Base-by-base conservation (phyloP, 2,797 vertebrate species). In the Neomorphus geoffroyi region DNA sequence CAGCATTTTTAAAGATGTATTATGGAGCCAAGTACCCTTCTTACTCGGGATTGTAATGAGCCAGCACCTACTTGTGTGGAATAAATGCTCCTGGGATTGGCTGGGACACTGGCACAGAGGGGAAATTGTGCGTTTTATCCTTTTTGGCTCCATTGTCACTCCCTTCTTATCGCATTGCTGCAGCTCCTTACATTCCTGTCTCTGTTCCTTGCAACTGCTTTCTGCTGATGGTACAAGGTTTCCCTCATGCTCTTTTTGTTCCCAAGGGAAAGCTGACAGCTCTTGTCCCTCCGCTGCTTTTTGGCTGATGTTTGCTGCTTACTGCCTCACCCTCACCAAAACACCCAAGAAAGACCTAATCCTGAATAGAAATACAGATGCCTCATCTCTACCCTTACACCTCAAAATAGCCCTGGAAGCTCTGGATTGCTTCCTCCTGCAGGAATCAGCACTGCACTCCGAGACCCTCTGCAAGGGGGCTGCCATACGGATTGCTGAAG, bases 401-500 rank as follows among this genome's bases (percentile, higher is more conserved):
- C 46, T 60, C 53, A 17, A 7, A 74, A 45, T 8, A 26, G 23
- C 24, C 5, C 32, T 72, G 80, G 73, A 37, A 83, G 50, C 48
- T 80, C 72, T 4, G 43, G 18, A 11, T 57, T n/a, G 12, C 23
- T 75, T 28, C 33, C 32, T 8, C 1, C 7, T 5, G 1, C 0
- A 2, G 32, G 13, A 79, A 53, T 6, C n/a, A 58, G 66, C 67
- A n/a, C 74, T 11, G 66, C 67, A n/a, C 74, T 11, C 9, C 3
- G 67, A 46, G 58, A 26, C 60, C 46, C 70, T 72, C 28, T 27
- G 75, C 6, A 0, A 27, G 43, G 35, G 13, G 14, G 28, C 91
- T 53, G 80, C 2, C 5, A 3, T 3, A 1, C 16, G 8, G 48
- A 35, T 13, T 1, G 41, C 30, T 2, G 3, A 43, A 11, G 10